Percentiles rank a stretch among this genome's conserved stretches.
phyloP scores from a whole-genome alignment of 1,140 invertebrate species.

The Diploscapter pachys region DNA sequence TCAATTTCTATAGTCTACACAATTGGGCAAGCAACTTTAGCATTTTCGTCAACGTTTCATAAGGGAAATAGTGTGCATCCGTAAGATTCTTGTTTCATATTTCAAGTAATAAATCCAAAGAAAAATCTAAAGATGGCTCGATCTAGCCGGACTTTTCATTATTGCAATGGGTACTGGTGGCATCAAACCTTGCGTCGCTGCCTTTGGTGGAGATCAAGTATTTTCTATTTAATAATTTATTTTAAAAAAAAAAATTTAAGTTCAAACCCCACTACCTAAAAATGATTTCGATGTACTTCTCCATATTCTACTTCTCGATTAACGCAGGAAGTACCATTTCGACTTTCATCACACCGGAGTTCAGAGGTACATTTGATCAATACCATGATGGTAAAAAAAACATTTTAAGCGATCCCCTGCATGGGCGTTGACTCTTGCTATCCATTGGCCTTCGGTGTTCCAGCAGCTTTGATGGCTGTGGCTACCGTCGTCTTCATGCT shows the following conservation, averaged over 20 bases:
- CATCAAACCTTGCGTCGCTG: slow-evolving; percentile 92
- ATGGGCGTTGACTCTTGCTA: slow-evolving; percentile 58
- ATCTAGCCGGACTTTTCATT: slow-evolving; percentile 64
- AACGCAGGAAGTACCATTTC: slow-evolving; percentile 85
- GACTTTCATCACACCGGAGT: slow-evolving; percentile 79
- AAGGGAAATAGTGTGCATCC: slow-evolving; percentile 65
- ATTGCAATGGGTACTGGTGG: slow-evolving; percentile 86
- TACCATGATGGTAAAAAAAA: neutral
- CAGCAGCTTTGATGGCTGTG: slow-evolving; percentile 60
- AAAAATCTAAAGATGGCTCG: slow-evolving; percentile 26
- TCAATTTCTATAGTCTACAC: slow-evolving; percentile 71
- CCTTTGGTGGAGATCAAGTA: slow-evolving; percentile 95
- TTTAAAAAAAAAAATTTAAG: slow-evolving; percentile 14
- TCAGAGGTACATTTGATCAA: slow-evolving; percentile 63
- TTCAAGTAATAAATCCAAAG: neutral
- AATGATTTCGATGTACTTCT: slow-evolving; percentile 72
- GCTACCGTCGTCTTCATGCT: slow-evolving; percentile 66
- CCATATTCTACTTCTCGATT: slow-evolving; percentile 86
- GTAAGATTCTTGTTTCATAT: slow-evolving; percentile 56
- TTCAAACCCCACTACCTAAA: slow-evolving; percentile 4
- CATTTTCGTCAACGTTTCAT: slow-evolving; percentile 67
- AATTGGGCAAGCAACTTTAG: slow-evolving; percentile 75
- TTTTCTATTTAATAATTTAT: slow-evolving; percentile 65
- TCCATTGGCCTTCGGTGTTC: slow-evolving; percentile 58
- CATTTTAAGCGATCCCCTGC: slow-evolving; percentile 45